Base-by-base conservation (phyloP, 2,113 vertebrate genomes). In the Hoplias malabaricus region DNA sequence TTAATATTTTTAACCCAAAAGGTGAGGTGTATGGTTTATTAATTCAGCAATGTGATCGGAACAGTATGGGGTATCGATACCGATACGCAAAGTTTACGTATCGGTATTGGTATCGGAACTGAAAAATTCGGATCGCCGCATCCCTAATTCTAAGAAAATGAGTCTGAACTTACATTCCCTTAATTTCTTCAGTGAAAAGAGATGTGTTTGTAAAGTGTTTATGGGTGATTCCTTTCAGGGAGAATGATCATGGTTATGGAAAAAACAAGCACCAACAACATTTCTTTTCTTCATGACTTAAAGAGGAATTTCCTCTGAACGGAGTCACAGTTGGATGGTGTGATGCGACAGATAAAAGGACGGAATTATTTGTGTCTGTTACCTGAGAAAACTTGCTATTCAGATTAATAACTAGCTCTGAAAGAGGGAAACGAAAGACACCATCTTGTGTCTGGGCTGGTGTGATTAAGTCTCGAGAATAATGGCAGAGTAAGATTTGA, bases 391-490 rank as follows among this genome's bases (percentile, higher is more conserved):
- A 27, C 29, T 67, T 59, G 48, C 67, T 2, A 12, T 67, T 66
- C 34, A 56, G 2, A 73, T 73, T 61, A 75, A 75, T 67, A 14
- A 13, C 23, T 21, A 3, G 36, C 21, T 63, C 53, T 65, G 46
- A 46, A 43, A 65, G 25, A 56, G 59, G 57, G 50, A 67, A 31
- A 73, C 69, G 10, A 46, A 33, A 76, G 67, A 68, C 36, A 76
- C 19, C 77, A 54, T 42, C 48, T 56, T 2, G 43, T 46, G 38
- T 19, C 38, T 40, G 67, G 57, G 65, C 63, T 65, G 56, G 33
- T 61, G 21, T 69, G 76, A 79, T 66, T 79, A 25, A 4, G 14
- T 65, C 12, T 75, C 10, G 50, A 59, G 36, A 68, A 72, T 67
- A 69, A 53, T 33, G 29, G 8, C 25, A 65, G 36, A 78, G 6